Base-by-base conservation (phyloP, 2,113 vertebrate genomes). In the Erpornis zantholeuca region DNA sequence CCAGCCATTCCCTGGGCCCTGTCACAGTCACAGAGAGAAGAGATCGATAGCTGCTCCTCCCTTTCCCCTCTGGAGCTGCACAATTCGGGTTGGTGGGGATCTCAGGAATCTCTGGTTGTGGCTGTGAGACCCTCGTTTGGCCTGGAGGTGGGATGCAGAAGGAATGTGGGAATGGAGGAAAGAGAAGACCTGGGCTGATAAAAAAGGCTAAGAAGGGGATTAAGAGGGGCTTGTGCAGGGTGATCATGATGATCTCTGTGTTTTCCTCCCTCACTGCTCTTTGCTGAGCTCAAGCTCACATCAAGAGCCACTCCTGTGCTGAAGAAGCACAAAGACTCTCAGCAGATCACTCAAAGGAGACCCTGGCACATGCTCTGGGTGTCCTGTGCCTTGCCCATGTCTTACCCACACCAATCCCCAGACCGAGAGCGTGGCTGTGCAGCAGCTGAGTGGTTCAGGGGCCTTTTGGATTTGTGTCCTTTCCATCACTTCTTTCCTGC, bases 361-460 rank as follows among this genome's bases (percentile, higher is more conserved):
- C 16, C 19, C 40, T 20, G 28, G 75, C 27, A 22, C 42, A 8
- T 1, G 38, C 25, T 15, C 42, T 4, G 3, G 28, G 4, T 28
- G 22, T 25, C 7, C 38, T 9, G 21, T 1, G 5, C 29, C 71
- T 45, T 63, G n/a, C 23, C 36, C 16, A 2, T 1, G 59, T 5
- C 24, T 40, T 12, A 19, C 21, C 49, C 76, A 33, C 54, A 24
- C 4, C 45, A 8, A 23, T 2, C 33, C 27, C 25, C 33, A 25
- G 17, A 15, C 0, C 9, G 28, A 63, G 11, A 73, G 1, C 13
- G 0, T 18, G 76, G 27, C 2, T 38, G 3, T 5, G 10, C 15
- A 21, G 47, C 7, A 16, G 50, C 49, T 1, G 2, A 36, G 31
- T 1, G 38, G 6, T 11, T 49, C 20, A 15, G 68, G 42, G 24